These are phyloP conservation scores for Lontra canadensis DNA, from an alignment of 2,113 vertebrate species.

Conservation along the genomic window DNA sequence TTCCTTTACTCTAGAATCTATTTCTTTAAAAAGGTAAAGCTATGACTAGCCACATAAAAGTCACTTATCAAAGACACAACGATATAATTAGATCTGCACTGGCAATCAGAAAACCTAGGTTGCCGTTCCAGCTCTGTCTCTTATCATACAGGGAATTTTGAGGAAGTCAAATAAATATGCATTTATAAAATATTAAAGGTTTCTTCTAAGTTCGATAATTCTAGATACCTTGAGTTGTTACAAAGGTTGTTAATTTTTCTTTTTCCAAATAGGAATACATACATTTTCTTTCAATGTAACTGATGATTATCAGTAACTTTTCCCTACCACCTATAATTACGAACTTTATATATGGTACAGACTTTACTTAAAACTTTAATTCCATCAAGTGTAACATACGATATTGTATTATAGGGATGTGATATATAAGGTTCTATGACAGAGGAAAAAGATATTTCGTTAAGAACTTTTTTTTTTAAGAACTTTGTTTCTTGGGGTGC, in stretches of 20 bases:
- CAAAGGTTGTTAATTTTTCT: background rate
- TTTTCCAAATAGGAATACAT: background rate
- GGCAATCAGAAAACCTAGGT: background rate
- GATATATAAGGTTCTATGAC: background rate
- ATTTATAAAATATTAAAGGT: background rate
- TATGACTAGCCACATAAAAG: background rate
- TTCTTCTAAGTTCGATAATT: background rate
- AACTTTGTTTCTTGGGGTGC: background rate
- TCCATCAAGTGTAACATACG: background rate
- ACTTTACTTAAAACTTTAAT: background rate
- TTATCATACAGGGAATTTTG: background rate
- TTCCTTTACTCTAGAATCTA: background rate
- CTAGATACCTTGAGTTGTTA: background rate
- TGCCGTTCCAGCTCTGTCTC: background rate
- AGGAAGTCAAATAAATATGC: conserved; percentile 1
- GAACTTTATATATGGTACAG: background rate
- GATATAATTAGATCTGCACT: background rate
- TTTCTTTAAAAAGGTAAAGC: background rate
- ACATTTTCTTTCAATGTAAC: background rate
- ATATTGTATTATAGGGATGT: background rate
- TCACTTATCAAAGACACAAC: background rate
- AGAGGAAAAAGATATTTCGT: background rate
- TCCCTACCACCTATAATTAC: background rate
- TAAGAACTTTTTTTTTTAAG: background rate
- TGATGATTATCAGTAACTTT: background rate